Base-by-base conservation (phyloP, 2,113 vertebrate species). In the Oncorhynchus masou region DNA sequence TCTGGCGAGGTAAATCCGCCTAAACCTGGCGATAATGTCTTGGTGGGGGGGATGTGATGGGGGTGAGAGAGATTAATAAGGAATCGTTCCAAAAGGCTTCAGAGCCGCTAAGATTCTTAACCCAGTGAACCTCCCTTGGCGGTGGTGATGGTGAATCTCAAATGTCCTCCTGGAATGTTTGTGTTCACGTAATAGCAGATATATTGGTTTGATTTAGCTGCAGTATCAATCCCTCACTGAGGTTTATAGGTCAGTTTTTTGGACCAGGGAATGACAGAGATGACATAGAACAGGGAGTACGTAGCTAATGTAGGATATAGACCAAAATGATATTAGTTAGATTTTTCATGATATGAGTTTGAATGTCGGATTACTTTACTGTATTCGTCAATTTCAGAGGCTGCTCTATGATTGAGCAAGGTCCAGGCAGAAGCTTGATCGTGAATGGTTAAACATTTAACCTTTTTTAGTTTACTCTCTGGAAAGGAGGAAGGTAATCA, bases 51-150 rank as follows among this genome's bases (percentile, higher is more conserved):
- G 29, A 15, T 12, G 65, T 54, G 65, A 27, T 67, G 65, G 13
- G 94, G 95, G 94, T 93, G 94, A 94, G 94, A 95, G 91, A 96
- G 95, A 97, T 97, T 96, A 97, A 95, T 96, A 95, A 95, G 94
- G 94, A 95, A 94, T 93, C 84, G 91, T 92, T 95, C 92, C 91
- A 92, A 91, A 90, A 93, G 93, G 95, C 93, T 96, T 97, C 95
- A 95, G 94, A 85, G 91, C 83, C 84, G 93, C 92, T 97, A 96
- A 96, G 95, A 94, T 94, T 95, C 95, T 97, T 96, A 96, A 96
- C 95, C 94, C 92, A 91, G 91, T 94, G 96, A 96, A 95, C 95
- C 93, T 94, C 92, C 88, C 85, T 91, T 93, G 91, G 94, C 93
- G 92, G 90, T 83, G 51, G 78, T 54, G 59, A 67, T 9, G 78